Conservation (phyloP, 2,888 invertebrate genomes). For the Caenorhabditis sulstoni region DNA sequence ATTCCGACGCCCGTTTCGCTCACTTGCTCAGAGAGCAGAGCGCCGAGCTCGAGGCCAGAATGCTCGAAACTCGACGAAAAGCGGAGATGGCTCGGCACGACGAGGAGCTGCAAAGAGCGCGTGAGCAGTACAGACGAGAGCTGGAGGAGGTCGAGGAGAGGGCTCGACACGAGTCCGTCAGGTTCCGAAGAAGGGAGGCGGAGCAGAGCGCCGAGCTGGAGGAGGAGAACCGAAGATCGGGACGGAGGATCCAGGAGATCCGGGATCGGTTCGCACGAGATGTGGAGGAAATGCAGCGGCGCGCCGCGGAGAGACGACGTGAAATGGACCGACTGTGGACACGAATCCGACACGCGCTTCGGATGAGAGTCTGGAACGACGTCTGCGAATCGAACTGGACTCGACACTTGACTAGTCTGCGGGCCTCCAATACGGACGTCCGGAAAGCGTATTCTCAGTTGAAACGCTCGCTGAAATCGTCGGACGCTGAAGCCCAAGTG, state of each 20-base stretch:
- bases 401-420: slow-evolving; percentile 15
- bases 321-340: slow-evolving; percentile 18
- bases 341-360: slow-evolving; percentile 2
- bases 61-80: no score
- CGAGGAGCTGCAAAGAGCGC: neutral
- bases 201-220: neutral
- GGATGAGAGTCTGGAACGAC: slow-evolving; percentile 20
- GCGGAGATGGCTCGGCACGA: neutral
- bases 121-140: neutral
- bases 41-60: no score
- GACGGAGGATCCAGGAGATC: slow-evolving; percentile 13
- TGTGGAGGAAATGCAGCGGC: slow-evolving; percentile 14
- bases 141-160: neutral
- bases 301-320: slow-evolving; percentile 1
- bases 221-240: slow-evolving; percentile 2
- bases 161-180: neutral
- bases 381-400: slow-evolving; percentile 32
- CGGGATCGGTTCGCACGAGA: slow-evolving; percentile 7
- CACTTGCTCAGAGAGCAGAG: no score
- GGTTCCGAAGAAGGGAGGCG: neutral
- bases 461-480: neutral
- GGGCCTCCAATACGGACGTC: slow-evolving; percentile 10
- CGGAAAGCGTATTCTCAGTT: slow-evolving; percentile 3
- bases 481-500: neutral
- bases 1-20: no score